Base-by-base conservation (phyloP, 2,888 invertebrate species). In the Tenthredo distinguenda region DNA sequence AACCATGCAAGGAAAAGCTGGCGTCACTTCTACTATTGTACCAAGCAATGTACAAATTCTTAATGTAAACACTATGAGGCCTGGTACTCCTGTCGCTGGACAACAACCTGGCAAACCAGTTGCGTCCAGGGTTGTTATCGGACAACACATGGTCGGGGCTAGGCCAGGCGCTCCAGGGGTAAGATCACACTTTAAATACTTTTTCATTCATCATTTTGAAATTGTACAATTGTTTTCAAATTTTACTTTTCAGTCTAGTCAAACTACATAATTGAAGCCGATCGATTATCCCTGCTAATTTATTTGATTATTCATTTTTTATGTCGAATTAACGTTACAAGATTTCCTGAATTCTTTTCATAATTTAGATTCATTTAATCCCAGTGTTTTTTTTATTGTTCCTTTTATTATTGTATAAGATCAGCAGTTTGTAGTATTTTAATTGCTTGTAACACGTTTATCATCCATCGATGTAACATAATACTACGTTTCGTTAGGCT, bases 21-120 rank as follows among this genome's bases (percentile, higher is more conserved):
- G 92, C n/a, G 91, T 91, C 43, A 89, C 96, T 90, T 96, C 96
- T 88, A 94, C 95, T 6, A 95, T 95, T 86, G 94, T 96, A 88
- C 96, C 96, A 85, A 94, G 95, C 91, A 97, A 97, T 94, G 97
- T 98, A 91, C 97, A 97, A 94, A 97, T 98, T 92, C 95, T 98
- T 89, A 98, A 98, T 94, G 97, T 95, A 77, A 95, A 95, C 91
- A 90, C 94, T 2, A 92, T 97, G 95, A 95, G 98, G 89, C 96
- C 97, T 84, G 96, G 96, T 87, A 95, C 96, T 87, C 96, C 97
- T 76, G 95, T 95, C 89, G 95, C 96, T 87, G 96, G 96, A 86
- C 97, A 97, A 93, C 97, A 97, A 94, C 96, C 96, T 86, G 92
- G 90, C 71, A 93, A 93, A 87, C 93, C 92, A 86, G 96, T 97